Conservation (phyloP, 1,140 invertebrate genomes). For the Aplysia californica region DNA sequence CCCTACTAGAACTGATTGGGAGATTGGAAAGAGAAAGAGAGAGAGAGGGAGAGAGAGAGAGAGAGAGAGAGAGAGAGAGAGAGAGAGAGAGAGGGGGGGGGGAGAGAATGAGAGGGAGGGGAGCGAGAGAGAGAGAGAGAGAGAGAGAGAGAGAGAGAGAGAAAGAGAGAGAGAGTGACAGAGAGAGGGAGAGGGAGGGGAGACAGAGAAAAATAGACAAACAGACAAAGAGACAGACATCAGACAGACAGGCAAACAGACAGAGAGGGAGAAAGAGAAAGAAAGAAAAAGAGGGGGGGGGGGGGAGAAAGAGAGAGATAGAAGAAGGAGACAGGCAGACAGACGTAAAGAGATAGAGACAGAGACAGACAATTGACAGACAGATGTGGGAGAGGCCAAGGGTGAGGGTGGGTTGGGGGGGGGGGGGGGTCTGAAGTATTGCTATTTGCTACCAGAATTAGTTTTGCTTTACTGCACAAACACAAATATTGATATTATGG, state of each 20-base stretch:
- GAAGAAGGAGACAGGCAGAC: neutral
- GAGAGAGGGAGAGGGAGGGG: slow-evolving; percentile 25
- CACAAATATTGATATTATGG: neutral
- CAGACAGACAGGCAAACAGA: slow-evolving; percentile 5
- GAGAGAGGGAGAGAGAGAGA: slow-evolving; percentile 13
- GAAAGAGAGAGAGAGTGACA: slow-evolving; percentile 10
- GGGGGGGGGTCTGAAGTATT: too few species aligned
- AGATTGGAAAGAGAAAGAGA: neutral
- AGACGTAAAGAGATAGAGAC: neutral
- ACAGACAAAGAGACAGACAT: neutral
- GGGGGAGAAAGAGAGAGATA: neutral
- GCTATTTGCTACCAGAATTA: neutral
- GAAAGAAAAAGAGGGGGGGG: neutral
- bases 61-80: slow-evolving; percentile 12
- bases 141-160: neutral
- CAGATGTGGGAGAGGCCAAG: neutral
- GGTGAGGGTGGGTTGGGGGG: too few species aligned
- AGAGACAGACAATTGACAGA: slow-evolving; percentile 4
- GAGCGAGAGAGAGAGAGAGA: too few species aligned
- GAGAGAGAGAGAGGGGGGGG: neutral
- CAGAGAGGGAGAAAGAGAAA: slow-evolving; percentile 21
- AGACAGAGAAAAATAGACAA: too few species aligned
- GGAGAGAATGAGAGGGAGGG: neutral
- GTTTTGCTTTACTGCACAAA: neutral
- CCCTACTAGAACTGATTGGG: neutral